Percentiles rank a stretch among this genome's conserved stretches.
phyloP scores from a whole-genome alignment of 2,113 vertebrate species.

The Thunnus thynnus region DNA sequence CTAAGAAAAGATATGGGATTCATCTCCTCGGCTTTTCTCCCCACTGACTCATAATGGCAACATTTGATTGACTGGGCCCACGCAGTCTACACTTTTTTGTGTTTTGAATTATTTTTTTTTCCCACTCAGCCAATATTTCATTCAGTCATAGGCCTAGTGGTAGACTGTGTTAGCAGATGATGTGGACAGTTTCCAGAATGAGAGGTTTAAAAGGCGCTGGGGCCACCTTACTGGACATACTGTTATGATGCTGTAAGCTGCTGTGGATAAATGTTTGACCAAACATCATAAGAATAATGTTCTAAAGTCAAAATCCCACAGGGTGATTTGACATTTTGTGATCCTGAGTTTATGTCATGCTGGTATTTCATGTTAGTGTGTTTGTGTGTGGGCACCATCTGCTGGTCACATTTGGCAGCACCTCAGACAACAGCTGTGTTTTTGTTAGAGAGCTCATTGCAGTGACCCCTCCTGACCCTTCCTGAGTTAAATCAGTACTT shows the following conservation, averaged over 20 bases:
- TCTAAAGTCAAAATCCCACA: neutral
- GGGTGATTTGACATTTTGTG: neutral
- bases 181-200: conserved; percentile 13
- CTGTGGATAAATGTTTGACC: neutral
- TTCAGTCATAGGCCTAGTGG: neutral
- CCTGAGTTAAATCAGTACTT: conserved; percentile 51
- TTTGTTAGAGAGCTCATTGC: conserved; percentile 57
- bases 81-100: conserved; percentile 24
- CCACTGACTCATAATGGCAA: conserved; percentile 47
- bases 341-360: neutral
- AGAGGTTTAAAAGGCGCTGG: neutral
- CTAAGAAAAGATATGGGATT: conserved; percentile 47
- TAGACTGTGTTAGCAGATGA: conserved; percentile 9
- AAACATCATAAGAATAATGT: neutral
- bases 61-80: conserved; percentile 40
- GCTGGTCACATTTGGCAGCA: conserved; percentile 65
- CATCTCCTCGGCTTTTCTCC: conserved; percentile 31
- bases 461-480: conserved; percentile 32
- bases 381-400: conserved; percentile 66
- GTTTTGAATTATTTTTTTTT: conserved; percentile 23
- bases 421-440: conserved; percentile 67
- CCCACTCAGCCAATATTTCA: conserved; percentile 10
- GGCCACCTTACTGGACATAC: neutral
- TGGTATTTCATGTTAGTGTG: neutral
- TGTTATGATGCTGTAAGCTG: neutral